Percentiles rank a stretch among this genome's conserved stretches.
Evolutionary conservation across 2,888 invertebrate species (phyloP).

Genomic region (Smittia sp.): DNA sequence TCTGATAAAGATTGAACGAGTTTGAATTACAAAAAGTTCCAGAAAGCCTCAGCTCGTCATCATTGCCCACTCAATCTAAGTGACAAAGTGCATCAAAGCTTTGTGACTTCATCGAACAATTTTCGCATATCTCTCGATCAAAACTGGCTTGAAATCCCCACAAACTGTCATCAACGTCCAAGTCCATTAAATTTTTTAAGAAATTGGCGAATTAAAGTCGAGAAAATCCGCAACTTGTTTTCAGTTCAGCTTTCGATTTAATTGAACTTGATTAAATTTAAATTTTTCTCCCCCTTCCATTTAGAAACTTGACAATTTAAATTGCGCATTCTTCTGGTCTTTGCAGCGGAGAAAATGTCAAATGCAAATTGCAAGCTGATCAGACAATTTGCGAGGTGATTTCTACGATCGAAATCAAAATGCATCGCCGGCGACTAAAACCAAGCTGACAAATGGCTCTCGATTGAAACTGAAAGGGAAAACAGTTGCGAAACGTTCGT

Average conservation of each 20-base stretch:
- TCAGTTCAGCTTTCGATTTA: background rate
- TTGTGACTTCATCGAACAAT: too few species aligned
- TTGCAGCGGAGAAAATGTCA: too few species aligned
- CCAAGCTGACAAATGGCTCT: background rate
- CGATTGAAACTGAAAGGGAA: constrained; percentile 3
- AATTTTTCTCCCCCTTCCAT: background rate
- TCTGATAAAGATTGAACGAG: too few species aligned
- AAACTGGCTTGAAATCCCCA: too few species aligned
- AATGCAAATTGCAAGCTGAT: constrained; percentile 3
- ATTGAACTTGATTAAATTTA: background rate
- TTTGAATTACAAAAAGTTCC: too few species aligned
- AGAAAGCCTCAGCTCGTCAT: too few species aligned
- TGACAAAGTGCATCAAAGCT: too few species aligned
- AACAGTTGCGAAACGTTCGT: constrained; percentile 7
- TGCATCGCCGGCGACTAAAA: background rate
- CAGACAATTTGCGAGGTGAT: background rate
- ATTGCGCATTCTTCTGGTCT: constrained; percentile 1
- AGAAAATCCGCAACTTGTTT: background rate
- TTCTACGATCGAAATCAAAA: background rate
- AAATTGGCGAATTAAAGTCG: background rate
- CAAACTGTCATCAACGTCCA: background rate
- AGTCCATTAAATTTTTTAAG: background rate
- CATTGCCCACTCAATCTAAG: too few species aligned
- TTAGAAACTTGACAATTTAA: background rate
- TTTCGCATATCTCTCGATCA: too few species aligned